Evolutionary conservation across 2,888 invertebrate species (phyloP).

Genomic region (Cephus spinipes): DNA sequence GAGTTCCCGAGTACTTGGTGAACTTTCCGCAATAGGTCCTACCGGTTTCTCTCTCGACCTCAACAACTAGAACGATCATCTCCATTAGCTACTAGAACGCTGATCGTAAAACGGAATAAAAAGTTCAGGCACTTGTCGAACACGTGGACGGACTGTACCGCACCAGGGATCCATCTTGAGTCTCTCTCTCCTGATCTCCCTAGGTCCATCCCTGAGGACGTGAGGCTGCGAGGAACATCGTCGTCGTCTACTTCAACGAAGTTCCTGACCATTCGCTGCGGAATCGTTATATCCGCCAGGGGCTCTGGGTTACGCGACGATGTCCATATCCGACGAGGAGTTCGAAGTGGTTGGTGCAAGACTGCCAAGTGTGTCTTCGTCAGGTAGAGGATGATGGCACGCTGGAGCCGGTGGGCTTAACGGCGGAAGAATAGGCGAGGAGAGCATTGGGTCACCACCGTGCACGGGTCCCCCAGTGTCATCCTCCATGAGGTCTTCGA

Average conservation of each 20-base stretch:
- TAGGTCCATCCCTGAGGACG: not conserved
- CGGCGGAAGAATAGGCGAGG: slow-evolving; percentile 69
- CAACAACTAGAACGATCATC: not conserved
- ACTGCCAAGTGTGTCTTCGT: slow-evolving; percentile 58
- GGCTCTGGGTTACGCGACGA: slow-evolving; percentile 59
- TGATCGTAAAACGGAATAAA: not conserved
- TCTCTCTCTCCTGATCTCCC: not conserved
- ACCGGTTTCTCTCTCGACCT: not conserved
- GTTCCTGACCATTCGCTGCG: not conserved
- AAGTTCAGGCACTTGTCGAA: not conserved
- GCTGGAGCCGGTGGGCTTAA: slow-evolving; percentile 59
- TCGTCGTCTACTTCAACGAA: not conserved
- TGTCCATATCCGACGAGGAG: slow-evolving; percentile 64
- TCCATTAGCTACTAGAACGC: not conserved
- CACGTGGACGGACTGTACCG: not conserved
- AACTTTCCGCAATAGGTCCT: not conserved
- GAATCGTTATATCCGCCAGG: slow-evolving; percentile 12
- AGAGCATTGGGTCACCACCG: slow-evolving; percentile 75
- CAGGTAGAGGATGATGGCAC: slow-evolving; percentile 59
- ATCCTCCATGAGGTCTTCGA: slow-evolving; percentile 79
- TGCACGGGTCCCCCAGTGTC: slow-evolving; percentile 72
- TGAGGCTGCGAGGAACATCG: not conserved
- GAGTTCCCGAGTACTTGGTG: not conserved
- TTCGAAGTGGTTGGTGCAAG: slow-evolving; percentile 60
- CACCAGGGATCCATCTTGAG: not conserved